Conservation (phyloP, 1,140 invertebrate species). For the Sycobia sp. region DNA sequence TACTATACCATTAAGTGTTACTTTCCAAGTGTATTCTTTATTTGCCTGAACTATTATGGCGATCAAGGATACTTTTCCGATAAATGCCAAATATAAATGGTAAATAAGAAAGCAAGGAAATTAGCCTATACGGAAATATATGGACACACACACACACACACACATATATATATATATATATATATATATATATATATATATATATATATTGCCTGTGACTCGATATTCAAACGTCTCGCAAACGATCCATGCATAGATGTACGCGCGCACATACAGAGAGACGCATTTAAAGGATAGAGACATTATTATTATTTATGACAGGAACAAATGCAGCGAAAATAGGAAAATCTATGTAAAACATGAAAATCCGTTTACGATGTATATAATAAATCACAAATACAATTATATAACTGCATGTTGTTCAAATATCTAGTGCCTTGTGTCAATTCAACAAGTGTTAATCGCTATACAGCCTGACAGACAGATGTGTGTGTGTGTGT, state of each 20-base stretch:
- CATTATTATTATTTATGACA: conserved; percentile 40
- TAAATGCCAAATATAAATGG: too few relatives aligned
- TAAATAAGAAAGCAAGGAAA: too few relatives aligned
- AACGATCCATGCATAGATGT: background rate
- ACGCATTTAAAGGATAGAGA: conserved; percentile 20
- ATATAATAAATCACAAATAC: conserved; percentile 21
- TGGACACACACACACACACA: too few relatives aligned
- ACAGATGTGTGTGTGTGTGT: too few relatives aligned
- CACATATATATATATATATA: background rate
- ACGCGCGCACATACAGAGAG: conserved; percentile 21
- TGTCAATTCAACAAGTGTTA: conserved; percentile 54
- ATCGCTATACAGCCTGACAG: conserved; percentile 57
- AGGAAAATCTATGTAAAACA: conserved; percentile 50
- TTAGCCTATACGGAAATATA: too few relatives aligned
- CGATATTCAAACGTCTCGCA: conserved; percentile 11
- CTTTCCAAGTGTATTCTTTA: too few relatives aligned
- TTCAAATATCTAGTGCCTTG: conserved; percentile 54
- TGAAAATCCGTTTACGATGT: conserved; percentile 45
- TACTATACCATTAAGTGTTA: too few relatives aligned
- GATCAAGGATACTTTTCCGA: too few relatives aligned
- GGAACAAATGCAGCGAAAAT: conserved; percentile 50
- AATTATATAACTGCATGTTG: conserved; percentile 39
- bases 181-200: conserved; percentile 7
- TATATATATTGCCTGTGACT: background rate
- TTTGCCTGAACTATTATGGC: too few relatives aligned